Evolutionary conservation across 2,113 vertebrate genomes (phyloP).

Genomic region (Mungos mungo): DNA sequence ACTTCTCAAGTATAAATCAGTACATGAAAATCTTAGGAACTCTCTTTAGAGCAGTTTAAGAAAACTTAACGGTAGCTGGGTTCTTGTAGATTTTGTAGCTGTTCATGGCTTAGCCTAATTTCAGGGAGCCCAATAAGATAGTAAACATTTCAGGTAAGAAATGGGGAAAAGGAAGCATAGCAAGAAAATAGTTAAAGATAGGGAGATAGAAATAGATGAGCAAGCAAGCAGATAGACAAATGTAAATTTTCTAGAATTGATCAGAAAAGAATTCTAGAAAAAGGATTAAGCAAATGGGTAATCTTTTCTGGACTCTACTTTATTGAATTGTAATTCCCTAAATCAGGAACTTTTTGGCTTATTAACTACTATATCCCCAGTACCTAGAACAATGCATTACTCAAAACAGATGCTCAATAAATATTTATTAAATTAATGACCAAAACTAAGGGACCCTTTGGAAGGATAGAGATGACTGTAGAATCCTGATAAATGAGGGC

Average conservation of each 20-base stretch:
- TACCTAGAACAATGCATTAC: slow-evolving; percentile 4
- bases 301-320: slow-evolving; percentile 14
- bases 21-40: neutral
- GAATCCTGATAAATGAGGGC: neutral
- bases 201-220: neutral
- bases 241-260: neutral
- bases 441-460: neutral
- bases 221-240: neutral
- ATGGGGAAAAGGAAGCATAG: neutral
- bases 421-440: neutral
- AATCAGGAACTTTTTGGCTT: neutral
- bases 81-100: neutral
- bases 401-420: neutral
- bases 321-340: neutral
- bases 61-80: neutral
- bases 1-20: neutral
- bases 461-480: neutral
- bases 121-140: neutral
- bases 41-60: neutral
- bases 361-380: neutral
- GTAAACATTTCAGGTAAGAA: slow-evolving; percentile 9
- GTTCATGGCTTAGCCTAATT: neutral
- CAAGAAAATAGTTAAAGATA: neutral
- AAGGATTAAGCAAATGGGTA: neutral
- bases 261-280: neutral